Percentiles rank a stretch among this genome's conserved stretches.
phyloP scores from a whole-genome alignment of 2,797 vertebrate genomes.

The Lagorchestes hirsutus region DNA sequence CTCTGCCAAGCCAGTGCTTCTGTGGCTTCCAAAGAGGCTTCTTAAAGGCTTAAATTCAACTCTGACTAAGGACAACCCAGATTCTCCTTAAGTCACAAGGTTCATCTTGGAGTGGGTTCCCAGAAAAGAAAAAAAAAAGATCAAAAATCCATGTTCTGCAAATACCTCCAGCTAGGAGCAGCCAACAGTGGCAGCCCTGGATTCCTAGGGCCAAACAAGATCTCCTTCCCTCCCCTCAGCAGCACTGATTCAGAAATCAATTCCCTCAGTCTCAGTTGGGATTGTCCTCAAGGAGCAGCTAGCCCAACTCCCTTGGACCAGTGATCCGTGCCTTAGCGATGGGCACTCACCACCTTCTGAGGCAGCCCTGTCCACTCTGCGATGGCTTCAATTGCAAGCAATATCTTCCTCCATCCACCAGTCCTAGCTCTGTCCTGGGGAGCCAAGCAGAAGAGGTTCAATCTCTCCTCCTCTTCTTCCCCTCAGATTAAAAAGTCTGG shows the following conservation, averaged over 20 bases:
- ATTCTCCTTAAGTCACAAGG: not conserved
- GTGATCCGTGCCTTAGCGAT: not conserved
- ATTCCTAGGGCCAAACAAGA: too few species aligned
- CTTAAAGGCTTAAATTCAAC: not conserved
- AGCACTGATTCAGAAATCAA: too few species aligned
- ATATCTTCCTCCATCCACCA: too few species aligned
- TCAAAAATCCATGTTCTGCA: too few species aligned
- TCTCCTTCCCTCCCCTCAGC: too few species aligned
- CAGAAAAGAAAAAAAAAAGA: too few species aligned
- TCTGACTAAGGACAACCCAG: not conserved
- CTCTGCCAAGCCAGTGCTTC: too few species aligned
- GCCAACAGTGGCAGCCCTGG: not conserved
- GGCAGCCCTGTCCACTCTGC: not conserved
- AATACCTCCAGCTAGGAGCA: too few species aligned
- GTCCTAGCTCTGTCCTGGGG: too few species aligned
- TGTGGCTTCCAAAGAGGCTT: not conserved
- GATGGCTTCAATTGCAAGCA: not conserved
- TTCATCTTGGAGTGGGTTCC: not conserved
- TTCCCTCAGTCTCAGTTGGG: too few species aligned
- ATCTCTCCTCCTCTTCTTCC: not conserved
- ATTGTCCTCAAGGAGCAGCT: too few species aligned
- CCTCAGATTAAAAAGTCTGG: not conserved
- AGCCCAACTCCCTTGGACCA: not conserved
- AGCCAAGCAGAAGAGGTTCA: not conserved
- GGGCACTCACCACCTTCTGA: not conserved